Conservation (phyloP, 2,797 vertebrate genomes). For the Macropus fuliginosus region DNA sequence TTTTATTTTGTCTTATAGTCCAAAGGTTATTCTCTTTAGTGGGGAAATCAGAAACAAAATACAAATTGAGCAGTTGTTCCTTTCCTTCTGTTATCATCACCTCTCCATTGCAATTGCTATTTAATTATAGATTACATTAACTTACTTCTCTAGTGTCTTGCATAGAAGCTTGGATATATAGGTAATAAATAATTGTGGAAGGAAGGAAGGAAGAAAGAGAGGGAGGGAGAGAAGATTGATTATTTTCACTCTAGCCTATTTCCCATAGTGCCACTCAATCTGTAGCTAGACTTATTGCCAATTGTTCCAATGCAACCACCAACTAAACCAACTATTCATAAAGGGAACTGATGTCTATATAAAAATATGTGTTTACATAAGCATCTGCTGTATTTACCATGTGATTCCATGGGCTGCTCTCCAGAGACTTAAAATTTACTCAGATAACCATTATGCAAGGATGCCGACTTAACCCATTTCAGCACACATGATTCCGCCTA, state of each 20-base stretch:
- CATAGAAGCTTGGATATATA: neutral
- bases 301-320: neutral
- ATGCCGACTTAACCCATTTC: neutral
- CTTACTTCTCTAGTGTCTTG: neutral
- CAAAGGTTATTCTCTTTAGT: neutral
- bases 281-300: neutral
- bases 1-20: neutral
- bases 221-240: neutral
- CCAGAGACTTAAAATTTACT: neutral
- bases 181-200: neutral
- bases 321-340: neutral
- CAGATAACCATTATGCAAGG: neutral
- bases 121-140: neutral
- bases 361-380: neutral
- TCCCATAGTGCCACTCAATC: neutral
- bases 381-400: neutral
- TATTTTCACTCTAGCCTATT: neutral
- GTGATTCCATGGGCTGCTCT: neutral
- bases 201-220: neutral
- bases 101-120: neutral
- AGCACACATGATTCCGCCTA: neutral
- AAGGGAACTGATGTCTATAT: neutral
- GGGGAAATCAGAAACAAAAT: neutral
- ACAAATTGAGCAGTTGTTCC: neutral
- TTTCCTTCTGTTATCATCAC: neutral